phyloP scores from a whole-genome alignment of 2,113 vertebrate genomes.

The Centropristis striata region DNA sequence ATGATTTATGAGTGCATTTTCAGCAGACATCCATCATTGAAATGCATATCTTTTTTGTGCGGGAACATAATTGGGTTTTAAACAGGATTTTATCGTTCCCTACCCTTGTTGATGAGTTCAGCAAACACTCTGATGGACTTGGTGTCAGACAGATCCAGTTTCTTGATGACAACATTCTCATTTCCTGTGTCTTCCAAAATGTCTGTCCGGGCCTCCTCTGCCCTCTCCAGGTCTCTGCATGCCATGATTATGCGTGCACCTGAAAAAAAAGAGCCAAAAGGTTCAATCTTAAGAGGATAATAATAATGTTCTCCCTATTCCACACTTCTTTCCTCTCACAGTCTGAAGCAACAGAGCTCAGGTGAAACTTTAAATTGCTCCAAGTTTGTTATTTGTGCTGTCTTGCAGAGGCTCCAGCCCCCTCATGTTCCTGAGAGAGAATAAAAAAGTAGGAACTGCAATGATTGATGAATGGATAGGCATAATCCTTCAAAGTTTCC shows the following conservation, averaged over 20 bases:
- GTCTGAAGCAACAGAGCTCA: not conserved
- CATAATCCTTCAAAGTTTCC: not conserved
- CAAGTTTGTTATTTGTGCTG: not conserved
- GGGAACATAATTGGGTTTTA: too few species aligned
- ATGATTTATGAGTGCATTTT: too few species aligned
- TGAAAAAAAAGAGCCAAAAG: constrained; percentile 41
- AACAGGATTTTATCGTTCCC: not conserved
- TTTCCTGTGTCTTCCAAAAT: constrained; percentile 85
- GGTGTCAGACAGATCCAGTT: constrained; percentile 85
- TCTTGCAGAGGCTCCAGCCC: not conserved
- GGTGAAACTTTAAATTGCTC: not conserved
- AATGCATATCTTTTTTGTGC: too few species aligned
- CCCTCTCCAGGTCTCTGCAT: constrained; percentile 85
- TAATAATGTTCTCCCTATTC: not conserved
- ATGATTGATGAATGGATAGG: not conserved
- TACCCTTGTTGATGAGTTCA: constrained; percentile 82
- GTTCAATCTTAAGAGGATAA: not conserved
- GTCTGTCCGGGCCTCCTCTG: constrained; percentile 77
- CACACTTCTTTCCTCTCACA: not conserved
- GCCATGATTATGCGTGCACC: constrained; percentile 86
- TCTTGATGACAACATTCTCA: constrained; percentile 80
- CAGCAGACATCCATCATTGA: too few species aligned
- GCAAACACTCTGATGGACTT: constrained; percentile 85
- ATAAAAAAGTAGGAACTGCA: not conserved
- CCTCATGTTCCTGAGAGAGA: not conserved